Evolutionary conservation across 1,140 invertebrate species (phyloP).

Genomic region (Drosophila lacertosa): DNA sequence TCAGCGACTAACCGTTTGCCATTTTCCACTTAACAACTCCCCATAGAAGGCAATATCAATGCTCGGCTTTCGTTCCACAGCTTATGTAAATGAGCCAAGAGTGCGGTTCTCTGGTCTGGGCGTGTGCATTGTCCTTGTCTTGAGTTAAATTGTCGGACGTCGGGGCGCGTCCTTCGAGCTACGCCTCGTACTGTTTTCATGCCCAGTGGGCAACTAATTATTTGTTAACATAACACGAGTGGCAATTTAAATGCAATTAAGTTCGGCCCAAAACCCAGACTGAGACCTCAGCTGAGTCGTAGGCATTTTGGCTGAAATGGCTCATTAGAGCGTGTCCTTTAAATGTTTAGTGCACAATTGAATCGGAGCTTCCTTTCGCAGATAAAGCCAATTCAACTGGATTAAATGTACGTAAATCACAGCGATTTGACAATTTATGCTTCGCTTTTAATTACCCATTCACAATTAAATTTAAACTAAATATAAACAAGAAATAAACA

Average conservation of each 20-base stretch:
- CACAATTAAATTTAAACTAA: not conserved
- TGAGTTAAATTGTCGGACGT: conserved; percentile 49
- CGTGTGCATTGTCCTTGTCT: conserved; percentile 56
- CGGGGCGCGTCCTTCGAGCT: conserved; percentile 36
- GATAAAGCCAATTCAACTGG: conserved; percentile 27
- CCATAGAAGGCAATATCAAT: conserved; percentile 19
- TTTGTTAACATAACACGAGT: conserved; percentile 81
- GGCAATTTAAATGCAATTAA: conserved; percentile 82
- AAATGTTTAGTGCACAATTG: conserved; percentile 34
- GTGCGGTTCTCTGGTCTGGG: conserved; percentile 39
- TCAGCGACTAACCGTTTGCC: conserved; percentile 1
- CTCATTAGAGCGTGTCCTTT: conserved; percentile 64
- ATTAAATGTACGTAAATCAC: conserved; percentile 25
- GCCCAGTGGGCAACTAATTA: conserved; percentile 77
- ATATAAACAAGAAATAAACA: too few relatives aligned
- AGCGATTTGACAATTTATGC: not conserved
- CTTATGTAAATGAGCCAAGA: conserved; percentile 70
- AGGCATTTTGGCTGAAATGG: conserved; percentile 18
- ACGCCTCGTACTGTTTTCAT: conserved; percentile 40
- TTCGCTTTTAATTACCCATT: conserved; percentile 15
- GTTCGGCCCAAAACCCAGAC: conserved; percentile 30
- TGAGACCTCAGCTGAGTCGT: conserved; percentile 4
- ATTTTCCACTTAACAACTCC: not conserved
- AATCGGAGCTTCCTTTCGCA: conserved; percentile 14
- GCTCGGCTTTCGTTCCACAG: conserved; percentile 13